These are phyloP conservation scores for Oncorhynchus gorbuscha DNA, from an alignment of 2,113 vertebrate genomes.

Conservation along the genomic window DNA sequence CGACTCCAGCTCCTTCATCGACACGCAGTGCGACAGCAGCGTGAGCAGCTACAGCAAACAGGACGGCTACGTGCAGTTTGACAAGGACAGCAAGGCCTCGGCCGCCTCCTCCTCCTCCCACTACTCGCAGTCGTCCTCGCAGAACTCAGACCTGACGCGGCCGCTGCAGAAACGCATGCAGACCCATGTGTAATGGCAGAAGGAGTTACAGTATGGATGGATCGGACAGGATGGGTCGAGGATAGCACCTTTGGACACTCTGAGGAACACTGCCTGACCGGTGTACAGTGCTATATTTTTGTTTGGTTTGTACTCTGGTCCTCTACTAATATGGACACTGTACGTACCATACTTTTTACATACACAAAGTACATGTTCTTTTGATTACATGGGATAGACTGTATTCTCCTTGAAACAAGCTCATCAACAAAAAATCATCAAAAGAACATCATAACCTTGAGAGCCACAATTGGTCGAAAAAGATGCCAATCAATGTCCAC, in stretches of 20 bases:
- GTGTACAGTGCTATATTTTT: background rate
- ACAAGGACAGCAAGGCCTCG: slow-evolving; percentile 91
- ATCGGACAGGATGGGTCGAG: background rate
- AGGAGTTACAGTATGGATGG: background rate
- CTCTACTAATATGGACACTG: background rate
- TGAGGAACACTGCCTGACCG: background rate
- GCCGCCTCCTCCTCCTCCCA: slow-evolving; percentile 79
- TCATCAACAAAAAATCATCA: background rate
- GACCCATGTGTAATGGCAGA: slow-evolving; percentile 82
- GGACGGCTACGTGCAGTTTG: slow-evolving; percentile 87
- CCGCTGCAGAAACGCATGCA: slow-evolving; percentile 92
- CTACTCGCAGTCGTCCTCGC: slow-evolving; percentile 88
- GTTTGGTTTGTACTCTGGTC: background rate
- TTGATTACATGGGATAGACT: background rate
- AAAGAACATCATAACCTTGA: slow-evolving; percentile 1
- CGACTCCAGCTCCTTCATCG: slow-evolving; percentile 90
- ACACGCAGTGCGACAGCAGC: slow-evolving; percentile 90
- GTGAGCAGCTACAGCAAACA: slow-evolving; percentile 88
- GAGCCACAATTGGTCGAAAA: background rate
- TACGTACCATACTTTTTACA: background rate
- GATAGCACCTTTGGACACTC: background rate
- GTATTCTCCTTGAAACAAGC: background rate
- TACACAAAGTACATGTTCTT: background rate
- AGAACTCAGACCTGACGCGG: slow-evolving; percentile 87
- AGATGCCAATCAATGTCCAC: slow-evolving; percentile 24